Conservation (phyloP, 2,888 invertebrate genomes). For the Polyploca ridens region DNA sequence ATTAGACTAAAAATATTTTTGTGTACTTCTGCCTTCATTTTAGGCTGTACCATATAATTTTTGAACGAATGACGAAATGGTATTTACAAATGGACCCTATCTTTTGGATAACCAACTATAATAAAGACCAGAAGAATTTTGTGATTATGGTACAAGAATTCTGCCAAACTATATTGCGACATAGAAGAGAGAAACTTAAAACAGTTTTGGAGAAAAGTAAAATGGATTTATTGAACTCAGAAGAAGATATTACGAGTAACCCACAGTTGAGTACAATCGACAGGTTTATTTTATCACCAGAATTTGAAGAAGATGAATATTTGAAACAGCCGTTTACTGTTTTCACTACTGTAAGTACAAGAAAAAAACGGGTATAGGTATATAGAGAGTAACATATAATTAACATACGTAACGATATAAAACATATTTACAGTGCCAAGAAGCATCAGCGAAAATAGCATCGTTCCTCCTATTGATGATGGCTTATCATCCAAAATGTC, state of each 20-base stretch:
- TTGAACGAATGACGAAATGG: conserved; percentile 73
- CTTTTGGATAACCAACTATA: conserved; percentile 51
- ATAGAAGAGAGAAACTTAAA: conserved; percentile 44
- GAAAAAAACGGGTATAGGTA: neutral
- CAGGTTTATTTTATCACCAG: conserved; percentile 62
- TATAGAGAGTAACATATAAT: neutral
- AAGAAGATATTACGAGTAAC: conserved; percentile 51
- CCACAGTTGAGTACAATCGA: conserved; percentile 68
- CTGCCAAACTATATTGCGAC: conserved; percentile 40
- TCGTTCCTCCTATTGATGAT: conserved; percentile 68
- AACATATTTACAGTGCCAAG: conserved; percentile 65
- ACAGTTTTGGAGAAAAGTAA: conserved; percentile 36
- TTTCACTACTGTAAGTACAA: conserved; percentile 66
- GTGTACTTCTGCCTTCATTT: conserved; percentile 17
- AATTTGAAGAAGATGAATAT: conserved; percentile 51
- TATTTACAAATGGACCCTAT: conserved; percentile 67
- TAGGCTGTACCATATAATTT: conserved; percentile 62
- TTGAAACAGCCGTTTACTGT: conserved; percentile 65
- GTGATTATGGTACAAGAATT: conserved; percentile 38
- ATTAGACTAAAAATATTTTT: too few relatives aligned
- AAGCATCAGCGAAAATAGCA: conserved; percentile 69
- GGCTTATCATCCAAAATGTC: conserved; percentile 69
- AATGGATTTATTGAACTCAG: conserved; percentile 39
- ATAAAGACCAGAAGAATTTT: conserved; percentile 39
- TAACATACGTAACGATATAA: neutral